phyloP scores from a whole-genome alignment of 2,888 invertebrate genomes.

The Phaedon cochleariae region DNA sequence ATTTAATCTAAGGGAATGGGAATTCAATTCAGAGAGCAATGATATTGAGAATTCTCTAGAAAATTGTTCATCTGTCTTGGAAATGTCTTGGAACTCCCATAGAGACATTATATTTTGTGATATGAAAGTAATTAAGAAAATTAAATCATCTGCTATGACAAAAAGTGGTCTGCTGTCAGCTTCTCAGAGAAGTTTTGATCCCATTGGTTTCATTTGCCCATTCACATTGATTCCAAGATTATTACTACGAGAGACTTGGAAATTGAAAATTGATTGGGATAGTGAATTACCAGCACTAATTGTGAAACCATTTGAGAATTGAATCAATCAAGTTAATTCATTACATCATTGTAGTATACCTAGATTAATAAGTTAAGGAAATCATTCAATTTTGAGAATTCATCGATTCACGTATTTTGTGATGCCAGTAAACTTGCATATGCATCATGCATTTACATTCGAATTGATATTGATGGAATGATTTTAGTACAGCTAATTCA shows the following conservation, averaged over 20 bases:
- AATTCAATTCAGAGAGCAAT: not conserved
- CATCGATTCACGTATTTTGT: not conserved
- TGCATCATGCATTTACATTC: not conserved
- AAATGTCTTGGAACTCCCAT: not conserved
- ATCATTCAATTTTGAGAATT: not conserved
- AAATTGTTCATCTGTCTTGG: not conserved
- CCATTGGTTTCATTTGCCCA: not conserved
- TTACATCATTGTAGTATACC: not conserved
- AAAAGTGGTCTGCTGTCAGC: not conserved
- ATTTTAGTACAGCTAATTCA: not conserved
- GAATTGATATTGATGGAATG: not conserved
- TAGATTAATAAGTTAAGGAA: not conserved
- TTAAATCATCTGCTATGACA: not conserved
- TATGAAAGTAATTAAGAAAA: not conserved
- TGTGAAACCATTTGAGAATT: not conserved
- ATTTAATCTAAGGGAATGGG: not conserved
- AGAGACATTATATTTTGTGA: not conserved
- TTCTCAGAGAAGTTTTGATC: not conserved
- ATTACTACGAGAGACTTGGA: no score
- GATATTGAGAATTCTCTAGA: not conserved
- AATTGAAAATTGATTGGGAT: no score
- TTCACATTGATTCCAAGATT: no score
- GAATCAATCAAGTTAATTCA: not conserved
- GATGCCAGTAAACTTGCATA: not conserved
- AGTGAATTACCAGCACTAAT: no score